Evolutionary conservation across 2,797 vertebrate species (phyloP), one percentile per base, ranked within the genome.

Genomic region (Pipistrellus nathusii): DNA sequence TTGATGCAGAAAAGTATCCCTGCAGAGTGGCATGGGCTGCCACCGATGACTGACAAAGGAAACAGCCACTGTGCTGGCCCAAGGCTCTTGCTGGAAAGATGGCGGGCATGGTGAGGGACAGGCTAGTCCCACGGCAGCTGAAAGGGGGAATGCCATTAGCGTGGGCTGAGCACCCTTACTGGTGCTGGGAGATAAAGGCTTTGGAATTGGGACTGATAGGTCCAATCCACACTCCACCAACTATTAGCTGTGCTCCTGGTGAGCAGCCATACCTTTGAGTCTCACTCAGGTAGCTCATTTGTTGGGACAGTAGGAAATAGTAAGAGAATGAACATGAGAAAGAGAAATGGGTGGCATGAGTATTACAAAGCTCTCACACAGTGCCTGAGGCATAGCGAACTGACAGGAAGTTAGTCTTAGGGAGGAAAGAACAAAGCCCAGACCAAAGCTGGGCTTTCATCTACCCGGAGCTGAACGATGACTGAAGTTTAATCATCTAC

Each of bases 231-330:
- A 11, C 23, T 21, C 25, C 9, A 2, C 11, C 27, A 2, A 35
- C 17, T 8, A 0, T 48, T 23, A 23, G 32, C 71, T 27, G 3
- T 20, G 9, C 11, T 1, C 12, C 41, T 0, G 80, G 48, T 1
- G 0, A 46, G 68, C 23, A 17, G 12, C 57, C 20, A 32, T 3
- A 2, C 62, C 64, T 38, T 3, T 51, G 44, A 30, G 83, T 27
- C 64, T 48, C 20, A 13, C 57, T 62, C 25, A 18, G 8, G 51
- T 17, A 13, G 0, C 73, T 85, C n/a, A 2, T 59, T 46, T 38
- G 51, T 46, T n/a, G 11, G 64, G 41, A 6, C 8, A 4, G 23
- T 5, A 27, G 66, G 41, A 46, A 35, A 48, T 3, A 8, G 27
- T 3, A 27, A 51, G 46, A 38, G 44, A 55, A 30, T 23, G n/a